phyloP scores from a whole-genome alignment of 2,888 invertebrate species.

The Rapana venosa region DNA sequence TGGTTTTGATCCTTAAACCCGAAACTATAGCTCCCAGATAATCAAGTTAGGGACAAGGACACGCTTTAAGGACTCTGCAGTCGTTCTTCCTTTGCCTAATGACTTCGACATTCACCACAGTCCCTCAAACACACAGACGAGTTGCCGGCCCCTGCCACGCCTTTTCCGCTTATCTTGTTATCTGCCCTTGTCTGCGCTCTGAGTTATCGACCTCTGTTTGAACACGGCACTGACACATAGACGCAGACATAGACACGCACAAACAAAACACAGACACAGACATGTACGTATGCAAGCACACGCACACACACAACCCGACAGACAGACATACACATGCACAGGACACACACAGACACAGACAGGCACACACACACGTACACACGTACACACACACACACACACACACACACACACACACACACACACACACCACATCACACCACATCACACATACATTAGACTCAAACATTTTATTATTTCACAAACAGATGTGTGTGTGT shows the following conservation, averaged over 20 bases:
- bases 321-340: background rate
- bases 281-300: background rate
- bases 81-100: background rate
- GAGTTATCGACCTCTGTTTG: background rate
- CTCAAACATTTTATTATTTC: too few relatives aligned
- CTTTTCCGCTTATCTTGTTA: background rate
- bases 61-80: background rate
- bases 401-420: background rate
- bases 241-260: too few relatives aligned
- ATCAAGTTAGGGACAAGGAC: too few relatives aligned
- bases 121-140: background rate
- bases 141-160: background rate
- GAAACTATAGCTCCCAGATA: too few relatives aligned
- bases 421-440: background rate
- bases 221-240: background rate
- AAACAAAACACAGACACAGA: background rate
- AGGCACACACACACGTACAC: background rate
- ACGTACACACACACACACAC: background rate
- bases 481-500: too few relatives aligned
- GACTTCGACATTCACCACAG: background rate
- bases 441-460: background rate
- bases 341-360: background rate
- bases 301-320: background rate
- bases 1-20: too few relatives aligned
- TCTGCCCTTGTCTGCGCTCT: constrained; percentile 6